Evolutionary conservation across 2,797 vertebrate genomes (phyloP), one percentile per base, ranked within the genome.

Genomic region (Bradypodion ventrale): DNA sequence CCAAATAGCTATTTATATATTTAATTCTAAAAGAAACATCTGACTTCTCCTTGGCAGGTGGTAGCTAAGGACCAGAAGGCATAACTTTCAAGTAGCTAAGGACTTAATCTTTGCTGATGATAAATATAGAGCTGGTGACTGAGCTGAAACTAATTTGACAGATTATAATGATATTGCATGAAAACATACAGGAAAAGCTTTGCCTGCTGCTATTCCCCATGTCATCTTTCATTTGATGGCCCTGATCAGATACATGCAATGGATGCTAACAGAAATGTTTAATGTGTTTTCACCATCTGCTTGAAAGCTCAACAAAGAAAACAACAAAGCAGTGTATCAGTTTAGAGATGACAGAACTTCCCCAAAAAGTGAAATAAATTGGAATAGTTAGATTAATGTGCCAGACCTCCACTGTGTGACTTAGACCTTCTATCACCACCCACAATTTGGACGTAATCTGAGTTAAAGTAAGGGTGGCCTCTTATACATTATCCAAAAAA

Each of bases 331-430:
- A 66, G 40, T 85, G 80, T 88, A 77, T 80, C 65, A 23, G 13
- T 68, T 83, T 87, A 83, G 81, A 89, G 78, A 83, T 83, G 84
- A 80, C 72, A 73, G 75, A 86, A 75, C 80, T 70, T 75, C 84
- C 84, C 52, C 42, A 8, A 63, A 37, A 72, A 23, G 21, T 77
- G 68, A 72, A 60, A 49, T 70, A 62, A 59, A 70, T 78, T 70
- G 40, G 21, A 83, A 83, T 60, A 15, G 13, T 29, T 42, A 37
- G 12, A 27, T 76, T 69, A 44, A 77, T 69, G 65, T 32, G 1
- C 27, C 32, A 52, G 8, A 42, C 32, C 23, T 68, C 46, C 37
- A 68, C 3, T 32, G 4, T 42, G 60, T 8, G 44, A 52, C 8
- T n/a, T 25, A 37, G 35, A 12, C 13, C 15, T 37, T 21, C 9